Percentiles rank a stretch among this genome's conserved stretches.
These are phyloP conservation scores for Lycaon pictus DNA, from an alignment of 2,113 vertebrate genomes.

Conservation along the genomic window DNA sequence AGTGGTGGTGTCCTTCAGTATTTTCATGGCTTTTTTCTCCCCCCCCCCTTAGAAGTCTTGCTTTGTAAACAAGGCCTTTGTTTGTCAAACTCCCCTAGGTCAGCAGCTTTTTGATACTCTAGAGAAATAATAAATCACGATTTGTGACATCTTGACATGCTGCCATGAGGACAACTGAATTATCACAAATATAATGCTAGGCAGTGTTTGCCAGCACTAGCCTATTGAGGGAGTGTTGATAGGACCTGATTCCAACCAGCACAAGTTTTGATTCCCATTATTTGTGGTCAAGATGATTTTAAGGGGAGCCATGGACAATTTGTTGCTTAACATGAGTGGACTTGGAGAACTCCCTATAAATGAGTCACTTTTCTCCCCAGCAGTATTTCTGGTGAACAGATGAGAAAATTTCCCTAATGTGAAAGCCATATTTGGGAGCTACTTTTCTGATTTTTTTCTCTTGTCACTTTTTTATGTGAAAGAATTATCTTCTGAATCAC, in stretches of 20 bases:
- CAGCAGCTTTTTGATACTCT: constrained; percentile 64
- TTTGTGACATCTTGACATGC: constrained; percentile 57
- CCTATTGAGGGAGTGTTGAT: neutral
- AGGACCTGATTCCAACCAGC: constrained; percentile 39
- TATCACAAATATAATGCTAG: constrained; percentile 20
- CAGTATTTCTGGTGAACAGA: constrained; percentile 36
- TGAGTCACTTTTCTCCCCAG: neutral
- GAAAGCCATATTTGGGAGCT: neutral
- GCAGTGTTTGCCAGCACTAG: neutral
- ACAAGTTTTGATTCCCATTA: neutral
- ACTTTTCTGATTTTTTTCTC: constrained; percentile 61
- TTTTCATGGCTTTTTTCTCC: constrained; percentile 21
- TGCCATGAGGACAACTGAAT: constrained; percentile 47
- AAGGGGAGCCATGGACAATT: neutral
- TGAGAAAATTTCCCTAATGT: neutral
- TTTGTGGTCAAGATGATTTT: neutral
- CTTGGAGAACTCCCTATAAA: neutral
- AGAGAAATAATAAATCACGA: constrained; percentile 67
- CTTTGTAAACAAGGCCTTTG: constrained; percentile 74
- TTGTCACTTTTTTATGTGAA: neutral
- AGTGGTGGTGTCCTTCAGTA: neutral
- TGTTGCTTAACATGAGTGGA: neutral
- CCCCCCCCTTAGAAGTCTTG: constrained; percentile 24
- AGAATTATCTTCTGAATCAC: neutral
- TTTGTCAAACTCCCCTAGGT: constrained; percentile 66